phyloP scores from a whole-genome alignment of 2,888 invertebrate genomes.

The Metacarcinus magister region DNA sequence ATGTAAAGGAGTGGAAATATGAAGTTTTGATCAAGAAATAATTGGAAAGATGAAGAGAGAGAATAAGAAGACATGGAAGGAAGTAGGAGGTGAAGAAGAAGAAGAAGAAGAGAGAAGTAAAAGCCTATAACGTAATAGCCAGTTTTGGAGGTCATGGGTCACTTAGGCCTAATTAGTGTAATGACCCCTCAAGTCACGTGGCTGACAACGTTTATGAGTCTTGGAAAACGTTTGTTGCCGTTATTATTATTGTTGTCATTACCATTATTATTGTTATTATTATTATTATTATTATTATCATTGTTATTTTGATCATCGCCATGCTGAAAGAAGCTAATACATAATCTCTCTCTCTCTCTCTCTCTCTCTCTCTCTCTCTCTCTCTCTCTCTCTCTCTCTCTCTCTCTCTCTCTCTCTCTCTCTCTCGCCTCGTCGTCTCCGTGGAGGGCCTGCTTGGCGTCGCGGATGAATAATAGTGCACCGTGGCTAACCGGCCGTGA shows the following conservation, averaged over 20 bases:
- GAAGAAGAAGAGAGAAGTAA: neutral
- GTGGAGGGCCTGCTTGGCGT: constrained; percentile 70
- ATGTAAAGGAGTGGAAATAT: neutral
- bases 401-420: neutral
- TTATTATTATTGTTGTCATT: neutral
- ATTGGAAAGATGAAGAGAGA: neutral
- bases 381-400: constrained; percentile 1
- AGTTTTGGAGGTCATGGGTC: neutral
- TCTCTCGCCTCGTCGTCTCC: neutral
- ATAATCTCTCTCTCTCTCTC: neutral
- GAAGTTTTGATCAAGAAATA: neutral
- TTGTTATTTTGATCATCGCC: too few relatives aligned
- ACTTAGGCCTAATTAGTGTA: constrained; percentile 21
- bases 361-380: constrained; percentile 13
- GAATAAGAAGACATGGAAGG: neutral
- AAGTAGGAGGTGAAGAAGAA: neutral
- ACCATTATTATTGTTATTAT: neutral
- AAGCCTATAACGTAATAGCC: neutral
- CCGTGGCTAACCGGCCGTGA: constrained; percentile 77
- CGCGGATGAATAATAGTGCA: constrained; percentile 76
- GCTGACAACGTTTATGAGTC: neutral
- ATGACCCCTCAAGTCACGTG: neutral
- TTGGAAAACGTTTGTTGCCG: neutral
- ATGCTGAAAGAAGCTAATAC: too few relatives aligned
- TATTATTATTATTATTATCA: too few relatives aligned